Conservation (phyloP, 2,113 vertebrate species). For the Odontesthes bonariensis region DNA sequence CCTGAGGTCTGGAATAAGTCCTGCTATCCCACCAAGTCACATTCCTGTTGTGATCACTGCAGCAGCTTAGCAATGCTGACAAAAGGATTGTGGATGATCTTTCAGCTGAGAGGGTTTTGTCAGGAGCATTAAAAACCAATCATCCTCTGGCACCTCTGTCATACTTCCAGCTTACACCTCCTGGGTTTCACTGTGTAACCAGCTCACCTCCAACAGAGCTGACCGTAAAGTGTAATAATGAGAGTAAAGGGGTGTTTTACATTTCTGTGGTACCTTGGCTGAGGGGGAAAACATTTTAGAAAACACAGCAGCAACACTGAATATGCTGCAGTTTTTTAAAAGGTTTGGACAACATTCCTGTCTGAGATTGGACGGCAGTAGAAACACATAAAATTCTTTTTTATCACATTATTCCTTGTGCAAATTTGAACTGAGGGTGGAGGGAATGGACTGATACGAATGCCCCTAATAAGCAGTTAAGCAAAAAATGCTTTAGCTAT, state of each 20-base stretch:
- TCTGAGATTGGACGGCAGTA: background rate
- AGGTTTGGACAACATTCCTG: background rate
- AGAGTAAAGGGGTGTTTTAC: conserved; percentile 26
- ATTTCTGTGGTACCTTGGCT: background rate
- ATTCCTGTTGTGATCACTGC: conserved; percentile 48
- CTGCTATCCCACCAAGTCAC: conserved; percentile 34
- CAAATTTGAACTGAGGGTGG: background rate
- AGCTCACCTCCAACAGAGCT: conserved; percentile 26
- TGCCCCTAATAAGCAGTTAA: background rate
- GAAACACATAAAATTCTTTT: background rate
- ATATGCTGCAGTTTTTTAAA: background rate
- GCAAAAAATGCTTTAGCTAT: too few species aligned
- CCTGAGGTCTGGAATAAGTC: conserved; percentile 50
- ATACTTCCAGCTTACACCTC: conserved; percentile 35
- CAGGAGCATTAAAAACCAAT: conserved; percentile 63
- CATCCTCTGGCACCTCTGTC: conserved; percentile 57
- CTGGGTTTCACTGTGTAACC: conserved; percentile 33
- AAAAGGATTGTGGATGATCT: conserved; percentile 66
- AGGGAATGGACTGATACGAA: background rate
- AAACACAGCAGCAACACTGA: background rate
- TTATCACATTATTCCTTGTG: background rate
- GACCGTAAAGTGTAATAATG: conserved; percentile 22
- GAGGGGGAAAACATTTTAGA: background rate
- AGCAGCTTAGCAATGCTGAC: conserved; percentile 70
- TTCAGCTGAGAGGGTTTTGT: conserved; percentile 55